Evolutionary conservation across 2,888 invertebrate genomes (phyloP).

Genomic region (Galerucella pusilla): DNA sequence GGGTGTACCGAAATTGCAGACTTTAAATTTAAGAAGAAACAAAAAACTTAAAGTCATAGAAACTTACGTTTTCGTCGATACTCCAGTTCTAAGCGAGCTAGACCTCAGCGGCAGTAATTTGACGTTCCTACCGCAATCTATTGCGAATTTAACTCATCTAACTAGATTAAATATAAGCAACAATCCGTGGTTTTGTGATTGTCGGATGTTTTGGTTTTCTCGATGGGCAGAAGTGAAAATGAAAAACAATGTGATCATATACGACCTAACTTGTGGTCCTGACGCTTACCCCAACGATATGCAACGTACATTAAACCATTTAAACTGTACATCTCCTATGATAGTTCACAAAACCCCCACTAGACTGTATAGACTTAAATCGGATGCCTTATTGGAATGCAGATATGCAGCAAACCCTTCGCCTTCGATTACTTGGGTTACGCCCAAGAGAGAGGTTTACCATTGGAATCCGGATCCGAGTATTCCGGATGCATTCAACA

Average conservation of each 20-base stretch:
- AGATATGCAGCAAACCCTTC: conserved; percentile 76
- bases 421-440: conserved; percentile 88
- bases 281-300: conserved; percentile 77
- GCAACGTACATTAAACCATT: conserved; percentile 75
- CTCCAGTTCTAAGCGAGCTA: conserved; percentile 70
- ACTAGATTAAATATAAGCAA: conserved; percentile 74
- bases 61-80: conserved; percentile 72
- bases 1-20: conserved; percentile 71
- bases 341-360: conserved; percentile 72
- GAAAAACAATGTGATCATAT: conserved; percentile 65
- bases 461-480: conserved; percentile 83
- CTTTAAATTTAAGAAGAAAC: conserved; percentile 74
- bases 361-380: conserved; percentile 72
- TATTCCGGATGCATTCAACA: conserved; percentile 74
- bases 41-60: conserved; percentile 72
- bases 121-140: conserved; percentile 76
- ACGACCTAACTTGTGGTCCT: conserved; percentile 73
- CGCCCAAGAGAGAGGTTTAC: conserved; percentile 77
- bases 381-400: conserved; percentile 81
- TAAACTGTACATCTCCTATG: conserved; percentile 77
- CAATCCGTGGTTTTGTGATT: conserved; percentile 89
- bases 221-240: conserved; percentile 63
- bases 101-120: conserved; percentile 79
- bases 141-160: conserved; percentile 74
- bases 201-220: conserved; percentile 69